phyloP scores from a whole-genome alignment of 2,888 invertebrate species.

The Andricus quercusramuli region DNA sequence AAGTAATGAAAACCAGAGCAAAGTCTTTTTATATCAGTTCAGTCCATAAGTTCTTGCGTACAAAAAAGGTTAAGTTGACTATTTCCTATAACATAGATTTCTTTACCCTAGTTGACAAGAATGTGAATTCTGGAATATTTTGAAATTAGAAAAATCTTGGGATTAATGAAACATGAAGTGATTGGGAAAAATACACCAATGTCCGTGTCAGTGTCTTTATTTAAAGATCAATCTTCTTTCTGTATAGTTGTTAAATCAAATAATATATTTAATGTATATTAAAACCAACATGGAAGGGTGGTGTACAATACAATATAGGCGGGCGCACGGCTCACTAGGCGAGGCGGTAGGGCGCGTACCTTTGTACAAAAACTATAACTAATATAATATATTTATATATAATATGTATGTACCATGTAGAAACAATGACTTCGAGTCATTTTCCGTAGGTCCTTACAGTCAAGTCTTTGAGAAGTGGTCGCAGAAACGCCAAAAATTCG shows the following conservation, averaged over 20 bases:
- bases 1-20: no score
- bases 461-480: constrained; percentile 25
- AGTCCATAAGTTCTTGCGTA: no score
- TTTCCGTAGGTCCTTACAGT: constrained; percentile 35
- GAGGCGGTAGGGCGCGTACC: constrained; percentile 66
- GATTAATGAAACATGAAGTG: not conserved
- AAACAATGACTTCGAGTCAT: constrained; percentile 70
- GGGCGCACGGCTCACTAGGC: constrained; percentile 67
- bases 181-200: not conserved
- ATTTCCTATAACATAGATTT: no score
- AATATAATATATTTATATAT: constrained; percentile 68
- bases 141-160: not conserved
- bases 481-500: constrained; percentile 6
- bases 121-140: no score
- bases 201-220: constrained; percentile 63
- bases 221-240: constrained; percentile 69
- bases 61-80: no score
- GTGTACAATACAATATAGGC: constrained; percentile 69
- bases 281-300: constrained; percentile 68
- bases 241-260: constrained; percentile 68
- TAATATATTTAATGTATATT: constrained; percentile 67
- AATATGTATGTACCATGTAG: constrained; percentile 70
- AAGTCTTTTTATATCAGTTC: no score
- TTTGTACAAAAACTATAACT: constrained; percentile 77
- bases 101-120: no score